These are phyloP conservation scores for Champsocephalus esox DNA, from an alignment of 2,797 vertebrate species.

Conservation along the genomic window DNA sequence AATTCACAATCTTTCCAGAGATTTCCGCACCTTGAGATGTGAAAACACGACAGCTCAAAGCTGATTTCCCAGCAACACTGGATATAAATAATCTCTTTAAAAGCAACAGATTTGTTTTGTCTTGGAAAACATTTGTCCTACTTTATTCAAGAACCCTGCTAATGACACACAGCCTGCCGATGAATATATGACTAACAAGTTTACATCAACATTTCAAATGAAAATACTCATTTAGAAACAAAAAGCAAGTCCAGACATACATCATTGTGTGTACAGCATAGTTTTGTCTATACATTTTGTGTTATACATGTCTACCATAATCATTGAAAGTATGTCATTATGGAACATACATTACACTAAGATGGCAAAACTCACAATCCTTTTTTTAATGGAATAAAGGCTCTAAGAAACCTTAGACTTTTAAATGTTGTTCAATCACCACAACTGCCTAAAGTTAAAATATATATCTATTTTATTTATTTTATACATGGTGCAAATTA, in stretches of 20 bases:
- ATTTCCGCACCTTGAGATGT: conserved; percentile 3
- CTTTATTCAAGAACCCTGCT: neutral
- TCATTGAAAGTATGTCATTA: neutral
- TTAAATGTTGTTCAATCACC: neutral
- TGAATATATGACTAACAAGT: neutral
- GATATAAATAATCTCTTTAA: conserved; percentile 7
- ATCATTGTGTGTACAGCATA: neutral
- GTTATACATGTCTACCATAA: neutral
- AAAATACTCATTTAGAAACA: neutral
- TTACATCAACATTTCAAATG: neutral
- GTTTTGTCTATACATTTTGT: neutral
- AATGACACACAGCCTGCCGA: neutral
- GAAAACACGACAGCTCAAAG: conserved; percentile 5
- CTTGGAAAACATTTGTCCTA: neutral
- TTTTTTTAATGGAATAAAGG: neutral
- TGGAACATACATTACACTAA: neutral
- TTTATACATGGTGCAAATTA: neutral
- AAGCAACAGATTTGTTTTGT: conserved; percentile 1
- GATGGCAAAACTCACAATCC: neutral
- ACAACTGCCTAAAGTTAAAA: neutral
- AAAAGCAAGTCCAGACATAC: neutral
- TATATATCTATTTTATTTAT: neutral
- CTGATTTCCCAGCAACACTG: neutral
- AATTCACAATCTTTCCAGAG: conserved; percentile 3
- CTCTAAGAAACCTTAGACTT: neutral